Conservation (phyloP, 2,797 vertebrate species). For the Anguilla obscura region DNA sequence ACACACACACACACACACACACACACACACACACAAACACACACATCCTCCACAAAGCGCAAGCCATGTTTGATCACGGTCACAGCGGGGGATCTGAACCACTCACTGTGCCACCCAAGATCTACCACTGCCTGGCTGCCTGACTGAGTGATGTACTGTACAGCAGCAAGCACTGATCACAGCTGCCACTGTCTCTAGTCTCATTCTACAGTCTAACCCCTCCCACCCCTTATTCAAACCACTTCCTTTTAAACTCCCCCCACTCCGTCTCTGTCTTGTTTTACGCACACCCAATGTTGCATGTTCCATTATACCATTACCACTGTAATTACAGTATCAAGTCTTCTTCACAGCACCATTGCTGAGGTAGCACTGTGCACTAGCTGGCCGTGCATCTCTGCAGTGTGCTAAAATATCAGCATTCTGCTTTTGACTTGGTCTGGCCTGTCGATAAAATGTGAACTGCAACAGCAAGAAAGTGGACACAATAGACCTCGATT, state of each 20-base stretch:
- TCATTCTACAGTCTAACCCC: not conserved
- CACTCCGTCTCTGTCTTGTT: too few species aligned
- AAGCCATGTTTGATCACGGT: not conserved
- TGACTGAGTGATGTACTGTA: constrained; percentile 3
- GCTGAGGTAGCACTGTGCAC: not conserved
- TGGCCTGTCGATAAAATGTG: not conserved
- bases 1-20: not conserved
- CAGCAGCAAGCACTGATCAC: not conserved
- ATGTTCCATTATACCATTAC: not conserved
- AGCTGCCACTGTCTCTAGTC: not conserved
- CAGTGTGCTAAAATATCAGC: not conserved
- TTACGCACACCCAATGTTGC: not conserved
- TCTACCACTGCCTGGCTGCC: not conserved
- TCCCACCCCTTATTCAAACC: not conserved
- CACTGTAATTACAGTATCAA: not conserved
- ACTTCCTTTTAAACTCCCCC: not conserved
- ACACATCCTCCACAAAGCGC: not conserved
- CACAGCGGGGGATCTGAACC: not conserved
- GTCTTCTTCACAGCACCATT: not conserved
- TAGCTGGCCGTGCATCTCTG: not conserved
- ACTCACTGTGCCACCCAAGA: not conserved
- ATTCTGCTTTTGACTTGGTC: not conserved
- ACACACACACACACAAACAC: not conserved
- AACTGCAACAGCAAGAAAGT: not conserved
- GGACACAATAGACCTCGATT: not conserved